Evolutionary conservation across 2,113 vertebrate genomes (phyloP), one percentile per base, ranked within the genome.

Genomic region (Mola mola): DNA sequence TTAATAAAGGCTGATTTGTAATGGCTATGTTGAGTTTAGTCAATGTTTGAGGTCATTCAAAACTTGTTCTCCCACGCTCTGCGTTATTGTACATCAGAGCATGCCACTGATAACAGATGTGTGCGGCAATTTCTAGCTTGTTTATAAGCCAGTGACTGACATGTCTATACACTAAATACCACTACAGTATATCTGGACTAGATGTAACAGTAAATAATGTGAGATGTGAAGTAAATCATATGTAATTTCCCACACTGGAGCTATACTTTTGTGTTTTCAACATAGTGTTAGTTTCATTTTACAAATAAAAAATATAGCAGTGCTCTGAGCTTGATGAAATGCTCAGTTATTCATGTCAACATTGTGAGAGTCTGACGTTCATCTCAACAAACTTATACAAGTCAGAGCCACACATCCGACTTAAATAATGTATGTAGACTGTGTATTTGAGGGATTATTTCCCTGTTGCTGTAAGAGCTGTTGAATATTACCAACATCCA

Each of bases 1-100:
- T 87, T 78, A 79, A 84, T 81, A 69, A 87, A 75, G 67, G n/a
- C 72, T 85, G 78, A 85, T 87, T 87, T 66, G 74, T 81, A 83
- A 78, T 73, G 75, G 55, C 65, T 59, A 55, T 38, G 72, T 85
- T 79, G 72, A 48, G 81, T 81, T 83, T 53, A 48, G 77, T 75
- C 41, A 26, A 67, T 61, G 78, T 50, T 51, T 62, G 74, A 87
- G 83, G 83, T 81, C 76, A 75, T 68, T 79, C 20, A 5, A 60
- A 78, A 68, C 58, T 56, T 71, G 63, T 61, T 73, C 69, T 71
- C 37, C 25, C 56, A 36, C 43, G 4, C 68, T 72, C 16, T 4
- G 31, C 25, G 25, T 29, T 63, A 59, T 60, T 62, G 56, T 65
- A 68, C 2, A 20, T 77, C 40, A 29, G 17, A 34, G 26, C 12